Base-by-base conservation (phyloP, 2,888 invertebrate species). In the Psococerastis gibbosa region DNA sequence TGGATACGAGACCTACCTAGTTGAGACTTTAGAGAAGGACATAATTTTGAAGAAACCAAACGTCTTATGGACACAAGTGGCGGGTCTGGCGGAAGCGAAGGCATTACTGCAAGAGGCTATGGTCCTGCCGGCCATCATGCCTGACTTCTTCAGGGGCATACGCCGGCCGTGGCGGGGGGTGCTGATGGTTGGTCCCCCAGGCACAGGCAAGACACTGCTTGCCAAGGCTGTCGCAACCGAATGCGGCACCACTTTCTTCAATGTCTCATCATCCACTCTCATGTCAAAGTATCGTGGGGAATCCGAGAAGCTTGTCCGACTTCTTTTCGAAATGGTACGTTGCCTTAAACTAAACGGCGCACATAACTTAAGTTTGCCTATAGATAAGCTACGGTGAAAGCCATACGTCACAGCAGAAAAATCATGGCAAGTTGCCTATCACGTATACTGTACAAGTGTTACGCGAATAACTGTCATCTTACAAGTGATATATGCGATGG, bases 211-310 rank as follows among this genome's bases (percentile, higher is more conserved):
- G 60, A 85, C 84, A 0, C 67, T 84, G 63, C 62, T 85, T 48
- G 84, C 84, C 2, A 75, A 85, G 52, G 88, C 88, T 1, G 87
- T 88, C 11, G 88, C 88, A 16, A 87, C 85, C 0, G 87, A 89
- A 60, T 88, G 85, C 57, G 74, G 79, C 38, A 81, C 88, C 0
- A 87, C 87, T 0, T 85, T 85, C 63, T 84, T 88, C 61, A 79
- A 85, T 57, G 83, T 91, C 0, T 83, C 85, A 1, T 82, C 85
- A 0, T 80, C 85, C 1, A 84, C 83, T 0, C 68, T 89, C 32
- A 84, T 84, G 0, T 85, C 85, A 1, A 89, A 89, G 57, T 89
- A 82, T 56, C 67, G 85, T n/a, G 89, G 89, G 0, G 89, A 89
- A 58, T 85, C 85, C 2, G 88, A 89, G 60, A 88, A 88, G 59